Evolutionary conservation across 2,797 vertebrate species (phyloP), one percentile per base, ranked within the genome.

Genomic region (Onychomys leucogaster): DNA sequence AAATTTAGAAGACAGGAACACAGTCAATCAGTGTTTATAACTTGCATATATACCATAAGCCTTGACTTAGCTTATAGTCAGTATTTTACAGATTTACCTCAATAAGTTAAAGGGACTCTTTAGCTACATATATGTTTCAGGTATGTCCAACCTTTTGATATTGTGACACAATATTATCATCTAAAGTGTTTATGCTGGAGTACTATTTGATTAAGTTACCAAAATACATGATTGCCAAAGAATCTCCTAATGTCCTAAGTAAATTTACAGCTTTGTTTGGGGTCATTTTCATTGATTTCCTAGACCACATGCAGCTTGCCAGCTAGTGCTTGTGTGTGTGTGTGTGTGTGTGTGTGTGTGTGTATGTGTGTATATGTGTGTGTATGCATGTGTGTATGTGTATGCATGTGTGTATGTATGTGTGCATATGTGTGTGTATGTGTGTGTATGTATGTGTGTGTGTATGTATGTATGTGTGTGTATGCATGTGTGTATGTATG

Each of bases 1-100:
- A 27, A 88, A 95, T 89, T 90, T 94, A 89, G 94, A 57, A 85
- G 77, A 19, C 65, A 94, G 94, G n/a, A 52, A 84, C n/a, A 91
- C 29, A 89, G 25, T 88, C 84, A 73, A 59, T 91, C 76, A 81
- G 61, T 49, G 90, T 65, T 82, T 59, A 89, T 73, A 91, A 73
- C 52, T 52, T 95, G n/a, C 83, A 29, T 91, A 46, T 2, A 93
- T 73, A 78, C 69, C 37, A 84, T 37, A 49, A 92, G 23, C 34
- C 43, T 82, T 71, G 43, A 86, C 52, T 95, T 91, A 80, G 41
- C 27, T 94, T 67, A 52, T 81, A 37, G 52, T 76, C 89, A 86
- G 41, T 81, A 63, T 91, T 94, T 92, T 83, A 41, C 49, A 96
- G 80, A 84, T 93, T 97, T 88, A 89, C 27, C 52, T 88, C 59